phyloP scores from a whole-genome alignment of 2,113 vertebrate species.

The Ceuthmochares aereus region DNA sequence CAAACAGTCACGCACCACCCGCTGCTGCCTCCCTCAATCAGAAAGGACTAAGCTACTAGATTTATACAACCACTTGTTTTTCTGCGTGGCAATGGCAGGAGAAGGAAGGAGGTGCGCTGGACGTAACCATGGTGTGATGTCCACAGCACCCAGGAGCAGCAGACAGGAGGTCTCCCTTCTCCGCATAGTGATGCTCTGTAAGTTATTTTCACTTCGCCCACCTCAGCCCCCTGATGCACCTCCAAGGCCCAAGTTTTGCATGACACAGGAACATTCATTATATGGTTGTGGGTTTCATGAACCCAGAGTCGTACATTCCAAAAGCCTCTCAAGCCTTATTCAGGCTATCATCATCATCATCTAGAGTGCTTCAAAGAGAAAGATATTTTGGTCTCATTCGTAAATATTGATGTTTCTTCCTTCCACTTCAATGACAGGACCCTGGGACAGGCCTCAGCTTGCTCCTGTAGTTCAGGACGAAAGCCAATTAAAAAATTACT shows the following conservation, averaged over 20 bases:
- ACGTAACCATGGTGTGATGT: neutral
- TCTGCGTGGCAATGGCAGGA: neutral
- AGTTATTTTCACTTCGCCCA: neutral
- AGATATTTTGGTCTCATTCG: neutral
- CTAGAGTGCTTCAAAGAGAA: neutral
- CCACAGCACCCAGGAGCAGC: rapidly evolving
- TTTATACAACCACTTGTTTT: neutral
- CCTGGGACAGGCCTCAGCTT: neutral
- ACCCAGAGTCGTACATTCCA: neutral
- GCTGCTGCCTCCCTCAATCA: neutral
- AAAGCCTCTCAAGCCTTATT: neutral
- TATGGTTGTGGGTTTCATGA: neutral
- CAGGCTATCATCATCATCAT: neutral
- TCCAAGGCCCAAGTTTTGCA: neutral
- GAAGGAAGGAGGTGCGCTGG: neutral
- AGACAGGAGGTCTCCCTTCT: rapidly evolving
- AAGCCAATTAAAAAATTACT: neutral
- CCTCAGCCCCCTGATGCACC: neutral
- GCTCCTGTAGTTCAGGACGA: neutral
- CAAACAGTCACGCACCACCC: neutral
- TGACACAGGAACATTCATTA: neutral
- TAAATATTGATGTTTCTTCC: neutral
- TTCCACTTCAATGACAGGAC: neutral
- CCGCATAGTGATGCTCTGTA: rapidly evolving
- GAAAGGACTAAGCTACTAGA: neutral